Evolutionary conservation across 2,113 vertebrate species (phyloP), one percentile per base, ranked within the genome.

Genomic region (Syrmaticus mikado): DNA sequence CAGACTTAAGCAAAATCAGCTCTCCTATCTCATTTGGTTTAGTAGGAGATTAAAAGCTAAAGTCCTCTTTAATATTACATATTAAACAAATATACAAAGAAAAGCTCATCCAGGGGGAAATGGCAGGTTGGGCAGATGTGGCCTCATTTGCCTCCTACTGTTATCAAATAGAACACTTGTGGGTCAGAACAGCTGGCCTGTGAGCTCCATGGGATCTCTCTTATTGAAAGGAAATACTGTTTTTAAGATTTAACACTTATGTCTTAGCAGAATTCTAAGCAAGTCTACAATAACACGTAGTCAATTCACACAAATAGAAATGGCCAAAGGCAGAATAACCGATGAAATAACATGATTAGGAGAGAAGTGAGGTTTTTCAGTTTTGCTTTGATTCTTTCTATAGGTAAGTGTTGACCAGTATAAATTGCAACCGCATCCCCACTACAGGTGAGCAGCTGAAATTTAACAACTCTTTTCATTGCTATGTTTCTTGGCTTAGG

Each of bases 61-160:
- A 94, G 84, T 74, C 28, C 68, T 82, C 34, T 95, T 96, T 62
- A 94, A 93, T 88, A 94, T 87, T 91, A 80, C 64, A 88, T 84
- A 43, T 60, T 82, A 70, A 95, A 86, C 58, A 94, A 94, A 86
- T 19, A 88, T 4, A 64, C 27, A 76, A 89, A 76, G 46, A 75
- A 91, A 73, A 85, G 24, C 19, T 91, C 30, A 82, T 88, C 43
- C 34, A 70, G 36, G 25, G 46, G 38, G 74, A 91, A 80, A 92
- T 2, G 7, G 41, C 27, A 71, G 75, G 40, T 57, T 10, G 2
- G 65, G 17, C 67, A 89, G 73, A 77, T 65, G 34, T 83, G 50
- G 50, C 81, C 52, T 82, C 74, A 76, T 78, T 91, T 87, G 45
- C 60, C 57, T 97, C 55, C 53, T 92, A 22, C 20, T 62, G 34